These are phyloP conservation scores for Ptychobarbus kaznakovi DNA, from an alignment of 2,797 vertebrate genomes.

Conservation along the genomic window DNA sequence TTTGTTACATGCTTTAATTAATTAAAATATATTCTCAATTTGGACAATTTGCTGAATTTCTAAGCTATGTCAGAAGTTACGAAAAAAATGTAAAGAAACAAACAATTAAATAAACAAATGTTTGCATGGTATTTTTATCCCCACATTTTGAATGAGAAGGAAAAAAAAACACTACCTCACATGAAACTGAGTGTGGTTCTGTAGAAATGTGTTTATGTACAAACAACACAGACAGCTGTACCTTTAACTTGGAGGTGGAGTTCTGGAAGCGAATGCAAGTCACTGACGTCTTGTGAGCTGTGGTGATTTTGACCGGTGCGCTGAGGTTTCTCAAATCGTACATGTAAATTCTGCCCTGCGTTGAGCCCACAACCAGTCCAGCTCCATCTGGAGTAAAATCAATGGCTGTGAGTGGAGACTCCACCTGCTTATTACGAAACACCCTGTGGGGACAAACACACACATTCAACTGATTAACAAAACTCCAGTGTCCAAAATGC, in stretches of 20 bases:
- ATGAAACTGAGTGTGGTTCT: neutral
- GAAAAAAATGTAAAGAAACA: neutral
- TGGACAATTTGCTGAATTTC: too few relatives aligned
- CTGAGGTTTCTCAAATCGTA: slow-evolving; percentile 95
- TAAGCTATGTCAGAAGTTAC: neutral
- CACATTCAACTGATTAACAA: neutral
- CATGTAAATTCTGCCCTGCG: slow-evolving; percentile 92
- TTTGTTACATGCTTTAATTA: neutral
- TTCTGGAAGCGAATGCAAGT: slow-evolving; percentile 91
- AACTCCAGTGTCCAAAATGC: neutral
- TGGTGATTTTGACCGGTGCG: slow-evolving; percentile 83
- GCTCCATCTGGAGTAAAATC: slow-evolving; percentile 94
- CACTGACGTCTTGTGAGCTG: slow-evolving; percentile 93
- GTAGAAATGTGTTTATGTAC: neutral
- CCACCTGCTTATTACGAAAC: slow-evolving; percentile 86
- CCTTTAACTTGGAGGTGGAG: slow-evolving; percentile 72
- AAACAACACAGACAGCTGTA: slow-evolving; percentile 32
- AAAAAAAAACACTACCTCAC: neutral
- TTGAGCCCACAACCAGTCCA: slow-evolving; percentile 90
- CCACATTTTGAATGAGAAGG: neutral
- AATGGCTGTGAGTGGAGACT: slow-evolving; percentile 90
- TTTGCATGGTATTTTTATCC: neutral
- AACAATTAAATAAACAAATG: neutral
- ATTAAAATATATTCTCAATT: neutral
- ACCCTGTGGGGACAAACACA: slow-evolving; percentile 73